A percentile compares a stretch with the other conserved stretches of the same genome.
Evolutionary conservation across 2,888 invertebrate species (phyloP).

Genomic region (Rhamphomyia laevipes): DNA sequence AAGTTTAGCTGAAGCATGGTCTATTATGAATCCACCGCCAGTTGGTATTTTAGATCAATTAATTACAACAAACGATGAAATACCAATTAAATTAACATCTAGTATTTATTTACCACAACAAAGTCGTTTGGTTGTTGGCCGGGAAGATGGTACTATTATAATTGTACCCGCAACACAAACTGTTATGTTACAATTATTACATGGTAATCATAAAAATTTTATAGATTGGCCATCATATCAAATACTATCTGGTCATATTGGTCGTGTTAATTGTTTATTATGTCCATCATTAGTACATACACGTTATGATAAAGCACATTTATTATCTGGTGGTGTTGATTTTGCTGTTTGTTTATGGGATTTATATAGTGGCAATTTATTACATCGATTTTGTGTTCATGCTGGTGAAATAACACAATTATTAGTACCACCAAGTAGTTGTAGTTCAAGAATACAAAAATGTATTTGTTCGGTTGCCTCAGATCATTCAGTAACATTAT

Average conservation of each 20-base stretch:
- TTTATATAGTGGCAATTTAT: slow-evolving; percentile 71
- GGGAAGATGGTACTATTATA: slow-evolving; percentile 91
- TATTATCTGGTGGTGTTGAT: slow-evolving; percentile 95
- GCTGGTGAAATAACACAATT: slow-evolving; percentile 95
- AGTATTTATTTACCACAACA: slow-evolving; percentile 91
- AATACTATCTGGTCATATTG: slow-evolving; percentile 77
- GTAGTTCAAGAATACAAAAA: slow-evolving; percentile 80
- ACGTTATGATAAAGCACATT: slow-evolving; percentile 71
- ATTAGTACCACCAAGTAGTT: slow-evolving; percentile 85
- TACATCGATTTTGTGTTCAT: slow-evolving; percentile 95
- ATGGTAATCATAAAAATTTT: slow-evolving; percentile 42
- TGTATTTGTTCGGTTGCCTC: slow-evolving; percentile 94
- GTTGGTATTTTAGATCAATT: slow-evolving; percentile 87
- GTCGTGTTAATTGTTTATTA: slow-evolving; percentile 85
- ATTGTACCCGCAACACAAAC: slow-evolving; percentile 94
- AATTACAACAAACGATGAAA: slow-evolving; percentile 56
- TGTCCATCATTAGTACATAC: slow-evolving; percentile 88
- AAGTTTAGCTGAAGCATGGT: slow-evolving; percentile 79
- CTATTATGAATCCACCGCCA: slow-evolving; percentile 72
- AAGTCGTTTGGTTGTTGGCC: slow-evolving; percentile 85
- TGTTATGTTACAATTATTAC: slow-evolving; percentile 82
- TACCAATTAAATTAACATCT: slow-evolving; percentile 73
- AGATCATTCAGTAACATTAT: slow-evolving; percentile 91
- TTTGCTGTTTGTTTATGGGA: slow-evolving; percentile 96
- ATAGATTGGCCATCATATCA: slow-evolving; percentile 85